A percentile compares a stretch with the other conserved stretches of the same genome.
These are phyloP conservation scores for Mechanitis messenoides DNA, from an alignment of 2,888 invertebrate genomes.

Conservation along the genomic window DNA sequence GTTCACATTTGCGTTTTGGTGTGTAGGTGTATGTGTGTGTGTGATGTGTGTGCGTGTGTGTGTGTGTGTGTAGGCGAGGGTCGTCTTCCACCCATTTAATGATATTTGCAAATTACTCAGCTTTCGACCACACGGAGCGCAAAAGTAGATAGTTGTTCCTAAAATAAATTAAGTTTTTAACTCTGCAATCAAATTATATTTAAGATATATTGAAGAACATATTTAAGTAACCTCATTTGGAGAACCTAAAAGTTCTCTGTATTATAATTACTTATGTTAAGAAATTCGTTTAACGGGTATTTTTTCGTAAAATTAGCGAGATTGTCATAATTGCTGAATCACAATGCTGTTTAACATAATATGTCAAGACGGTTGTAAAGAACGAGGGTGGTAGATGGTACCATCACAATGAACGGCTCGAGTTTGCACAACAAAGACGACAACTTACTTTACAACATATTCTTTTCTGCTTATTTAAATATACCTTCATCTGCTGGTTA, in stretches of 20 bases:
- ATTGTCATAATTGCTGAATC: neutral
- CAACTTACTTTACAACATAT: slow-evolving; percentile 22
- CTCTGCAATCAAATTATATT: too few species aligned
- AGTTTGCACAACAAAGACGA: slow-evolving; percentile 30
- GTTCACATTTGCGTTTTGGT: slow-evolving; percentile 3
- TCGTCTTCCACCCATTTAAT: slow-evolving; percentile 50
- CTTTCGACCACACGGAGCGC: slow-evolving; percentile 21
- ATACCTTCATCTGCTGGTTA: neutral
- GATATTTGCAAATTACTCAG: slow-evolving; percentile 55
- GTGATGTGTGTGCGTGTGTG: too few species aligned
- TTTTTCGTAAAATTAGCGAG: too few species aligned
- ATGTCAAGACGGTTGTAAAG: slow-evolving; percentile 25
- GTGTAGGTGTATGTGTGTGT: neutral
- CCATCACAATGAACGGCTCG: slow-evolving; percentile 28
- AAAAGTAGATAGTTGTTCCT: too few species aligned
- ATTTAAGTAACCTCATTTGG: too few species aligned
- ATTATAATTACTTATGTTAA: too few species aligned
- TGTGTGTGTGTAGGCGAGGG: slow-evolving; percentile 32
- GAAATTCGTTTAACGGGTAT: too few species aligned
- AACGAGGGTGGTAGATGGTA: slow-evolving; percentile 29
- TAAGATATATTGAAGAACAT: too few species aligned
- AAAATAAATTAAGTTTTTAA: too few species aligned
- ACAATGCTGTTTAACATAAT: slow-evolving; percentile 6
- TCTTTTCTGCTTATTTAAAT: slow-evolving; percentile 7
- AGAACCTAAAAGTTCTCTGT: too few species aligned